Evolutionary conservation across 2,888 invertebrate species (phyloP).

Genomic region (Perizoma flavofasciatum): DNA sequence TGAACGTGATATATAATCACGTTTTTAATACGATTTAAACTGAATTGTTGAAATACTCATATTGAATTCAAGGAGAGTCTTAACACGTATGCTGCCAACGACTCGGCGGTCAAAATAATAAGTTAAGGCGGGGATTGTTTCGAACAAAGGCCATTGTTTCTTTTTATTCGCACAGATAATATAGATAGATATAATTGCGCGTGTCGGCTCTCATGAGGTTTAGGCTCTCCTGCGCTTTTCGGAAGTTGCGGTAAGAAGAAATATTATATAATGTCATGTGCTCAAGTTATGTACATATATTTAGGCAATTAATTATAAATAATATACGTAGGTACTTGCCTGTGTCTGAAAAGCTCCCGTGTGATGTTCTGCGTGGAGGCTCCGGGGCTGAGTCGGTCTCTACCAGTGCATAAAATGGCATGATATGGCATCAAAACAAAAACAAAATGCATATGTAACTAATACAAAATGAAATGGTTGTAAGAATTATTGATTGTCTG

Average conservation of each 20-base stretch:
- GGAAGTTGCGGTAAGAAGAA: conserved; percentile 50
- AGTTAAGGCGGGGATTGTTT: conserved; percentile 63
- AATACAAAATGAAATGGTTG: conserved; percentile 39
- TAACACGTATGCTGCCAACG: conserved; percentile 54
- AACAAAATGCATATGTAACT: conserved; percentile 43
- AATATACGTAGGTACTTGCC: conserved; percentile 69
- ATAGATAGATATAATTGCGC: conserved; percentile 51
- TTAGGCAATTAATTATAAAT: conserved; percentile 14
- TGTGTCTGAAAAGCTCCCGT: conserved; percentile 82
- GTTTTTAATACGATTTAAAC: conserved; percentile 32
- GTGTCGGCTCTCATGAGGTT: conserved; percentile 54
- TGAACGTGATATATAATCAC: no score
- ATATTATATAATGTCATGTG: conserved; percentile 53
- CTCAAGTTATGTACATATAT: conserved; percentile 39
- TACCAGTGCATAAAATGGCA: conserved; percentile 74
- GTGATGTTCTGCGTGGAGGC: conserved; percentile 85
- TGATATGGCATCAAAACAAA: conserved; percentile 58
- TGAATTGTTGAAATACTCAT: conserved; percentile 16
- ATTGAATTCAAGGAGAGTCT: conserved; percentile 22
- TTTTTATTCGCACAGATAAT: conserved; percentile 68
- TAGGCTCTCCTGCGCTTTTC: conserved; percentile 42
- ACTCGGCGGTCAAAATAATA: conserved; percentile 59
- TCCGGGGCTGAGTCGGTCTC: conserved; percentile 86
- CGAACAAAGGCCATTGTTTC: conserved; percentile 79
- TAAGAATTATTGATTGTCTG: conserved; percentile 41